Evolutionary conservation across 2,797 vertebrate species (phyloP), one percentile per base, ranked within the genome.

Genomic region (Gambusia yucatana): DNA sequence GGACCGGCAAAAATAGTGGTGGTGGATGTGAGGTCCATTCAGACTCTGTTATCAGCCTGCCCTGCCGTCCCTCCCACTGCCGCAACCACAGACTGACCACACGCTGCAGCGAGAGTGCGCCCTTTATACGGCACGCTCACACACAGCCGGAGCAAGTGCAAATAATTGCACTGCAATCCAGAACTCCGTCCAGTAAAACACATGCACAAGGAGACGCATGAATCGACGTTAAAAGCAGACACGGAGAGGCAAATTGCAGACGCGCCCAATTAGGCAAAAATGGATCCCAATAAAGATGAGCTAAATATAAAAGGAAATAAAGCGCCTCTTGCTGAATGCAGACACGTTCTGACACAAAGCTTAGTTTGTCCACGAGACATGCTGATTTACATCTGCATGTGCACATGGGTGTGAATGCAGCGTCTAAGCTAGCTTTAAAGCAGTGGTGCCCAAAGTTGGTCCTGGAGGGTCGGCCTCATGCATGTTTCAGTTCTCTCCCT

Each of bases 1-100:
- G 93, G 81, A 52, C 84, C 17, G 86, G 91, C 94, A 95, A 93
- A 95, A 95, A 95, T 95, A 95, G 94, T 92, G 89, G 88, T 93
- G 94, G 94, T 95, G 93, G 88, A 94, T 94, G 86, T 93, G 93
- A 94, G 91, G 92, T 93, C 91, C 92, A 83, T 84, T 89, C 91
- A 94, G 93, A 94, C 93, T 94, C 94, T 95, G 94, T 95, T 95
- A 95, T 94, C 92, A 92, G 92, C 85, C 91, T 88, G 84, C 90
- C 83, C 88, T 91, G 86, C 88, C 36, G 91, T 88, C 83, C 91
- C 93, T 87, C 93, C 91, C 90, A 92, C 93, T 89, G 87, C 87
- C 89, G 87, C 94, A 91, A 92, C 92, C 94, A 88, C 92, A 92
- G 89, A 90, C 92, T 90, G 90, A 92, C 92, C 92, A 92, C 93